Evolutionary conservation across 2,797 vertebrate species (phyloP).

Genomic region (Rhinoraja longicauda): DNA sequence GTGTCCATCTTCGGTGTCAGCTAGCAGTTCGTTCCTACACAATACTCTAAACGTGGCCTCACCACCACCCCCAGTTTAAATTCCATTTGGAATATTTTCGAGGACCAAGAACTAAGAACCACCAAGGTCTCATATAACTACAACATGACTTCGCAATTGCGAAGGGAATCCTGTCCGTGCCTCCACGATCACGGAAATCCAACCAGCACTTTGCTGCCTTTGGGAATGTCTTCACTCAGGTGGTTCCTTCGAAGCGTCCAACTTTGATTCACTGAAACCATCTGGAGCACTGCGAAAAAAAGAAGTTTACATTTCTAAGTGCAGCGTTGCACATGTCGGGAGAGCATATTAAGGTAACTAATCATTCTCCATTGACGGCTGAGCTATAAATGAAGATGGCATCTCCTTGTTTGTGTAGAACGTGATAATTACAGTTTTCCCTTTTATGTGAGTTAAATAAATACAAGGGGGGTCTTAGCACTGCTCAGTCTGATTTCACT

Average conservation of each 20-base stretch:
- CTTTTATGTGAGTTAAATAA: background rate
- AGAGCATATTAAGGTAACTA: background rate
- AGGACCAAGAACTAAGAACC: no score
- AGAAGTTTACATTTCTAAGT: background rate
- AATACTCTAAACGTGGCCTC: no score
- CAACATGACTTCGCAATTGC: background rate
- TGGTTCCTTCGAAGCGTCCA: background rate
- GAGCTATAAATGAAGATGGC: background rate
- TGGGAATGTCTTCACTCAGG: background rate
- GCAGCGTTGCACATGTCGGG: background rate
- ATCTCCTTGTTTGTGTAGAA: background rate
- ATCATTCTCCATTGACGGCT: background rate
- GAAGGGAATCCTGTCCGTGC: no score
- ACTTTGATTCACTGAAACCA: background rate
- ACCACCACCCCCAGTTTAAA: no score
- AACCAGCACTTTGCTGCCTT: background rate
- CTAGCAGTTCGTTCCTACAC: no score
- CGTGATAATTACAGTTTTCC: slow-evolving; percentile 31
- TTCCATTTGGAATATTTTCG: no score
- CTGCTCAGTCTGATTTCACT: slow-evolving; percentile 15
- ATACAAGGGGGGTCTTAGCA: background rate
- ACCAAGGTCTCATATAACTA: no score
- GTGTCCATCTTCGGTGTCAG: no score
- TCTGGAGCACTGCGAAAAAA: background rate
- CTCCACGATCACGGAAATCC: no score